Evolutionary conservation across 2,113 vertebrate species (phyloP).

Genomic region (Cnemophilus loriae): DNA sequence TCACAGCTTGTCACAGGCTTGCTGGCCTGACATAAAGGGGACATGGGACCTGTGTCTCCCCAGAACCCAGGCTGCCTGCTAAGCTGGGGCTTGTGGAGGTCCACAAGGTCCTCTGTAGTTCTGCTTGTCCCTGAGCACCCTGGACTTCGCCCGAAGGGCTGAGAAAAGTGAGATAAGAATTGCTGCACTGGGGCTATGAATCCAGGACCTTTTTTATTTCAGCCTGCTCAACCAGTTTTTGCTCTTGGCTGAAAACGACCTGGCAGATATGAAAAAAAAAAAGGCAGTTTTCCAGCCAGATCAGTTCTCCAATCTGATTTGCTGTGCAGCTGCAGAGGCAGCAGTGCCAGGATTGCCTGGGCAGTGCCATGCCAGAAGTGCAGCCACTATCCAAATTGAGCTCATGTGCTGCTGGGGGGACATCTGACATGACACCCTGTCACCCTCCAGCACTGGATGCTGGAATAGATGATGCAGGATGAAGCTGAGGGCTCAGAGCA

Average conservation of each 20-base stretch:
- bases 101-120: not conserved
- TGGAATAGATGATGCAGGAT: not conserved
- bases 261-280: not conserved
- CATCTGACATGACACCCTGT: fast-evolving
- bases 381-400: not conserved
- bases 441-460: not conserved
- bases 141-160: conserved; percentile 50
- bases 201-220: conserved; percentile 46
- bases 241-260: conserved; percentile 34
- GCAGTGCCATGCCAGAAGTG: not conserved
- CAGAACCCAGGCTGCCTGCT: not conserved
- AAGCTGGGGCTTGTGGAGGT: not conserved
- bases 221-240: conserved; percentile 60
- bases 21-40: not conserved
- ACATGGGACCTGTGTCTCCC: fast-evolving
- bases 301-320: conserved; percentile 20
- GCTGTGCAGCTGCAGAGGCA: not conserved
- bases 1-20: not conserved
- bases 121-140: not conserved
- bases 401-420: not conserved
- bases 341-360: not conserved
- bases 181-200: conserved; percentile 61
- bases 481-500: not conserved
- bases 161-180: conserved; percentile 60
- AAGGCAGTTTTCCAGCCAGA: conserved; percentile 19